Evolutionary conservation across 2,888 invertebrate species (phyloP).

Genomic region (Conistra vaccinii): DNA sequence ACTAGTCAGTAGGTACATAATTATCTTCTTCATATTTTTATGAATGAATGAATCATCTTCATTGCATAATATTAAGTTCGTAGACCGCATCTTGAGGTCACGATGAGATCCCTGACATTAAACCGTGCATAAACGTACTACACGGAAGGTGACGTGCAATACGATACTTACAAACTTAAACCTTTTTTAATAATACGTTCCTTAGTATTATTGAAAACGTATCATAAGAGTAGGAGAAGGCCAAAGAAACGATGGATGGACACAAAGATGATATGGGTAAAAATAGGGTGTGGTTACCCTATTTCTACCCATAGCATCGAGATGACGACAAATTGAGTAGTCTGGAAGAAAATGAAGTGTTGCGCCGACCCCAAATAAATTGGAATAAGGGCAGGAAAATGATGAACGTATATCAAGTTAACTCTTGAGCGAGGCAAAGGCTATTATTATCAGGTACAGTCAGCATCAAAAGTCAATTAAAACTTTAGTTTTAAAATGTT

Average conservation of each 20-base stretch:
- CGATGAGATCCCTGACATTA: slow-evolving; percentile 60
- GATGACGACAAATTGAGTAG: background rate
- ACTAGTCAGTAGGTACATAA: no score
- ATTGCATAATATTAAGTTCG: slow-evolving; percentile 66
- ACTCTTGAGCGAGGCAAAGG: background rate
- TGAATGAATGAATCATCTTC: slow-evolving; percentile 69
- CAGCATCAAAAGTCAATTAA: background rate
- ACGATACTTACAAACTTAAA: background rate
- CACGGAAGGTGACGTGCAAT: slow-evolving; percentile 16
- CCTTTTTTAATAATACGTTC: background rate
- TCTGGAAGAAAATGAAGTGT: background rate
- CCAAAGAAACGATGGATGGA: background rate
- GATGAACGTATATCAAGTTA: no score
- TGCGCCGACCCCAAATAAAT: no score
- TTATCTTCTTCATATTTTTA: background rate
- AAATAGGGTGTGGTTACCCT: no score
- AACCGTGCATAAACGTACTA: slow-evolving; percentile 47
- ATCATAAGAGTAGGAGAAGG: no score
- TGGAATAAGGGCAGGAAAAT: no score
- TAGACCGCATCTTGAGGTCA: slow-evolving; percentile 67
- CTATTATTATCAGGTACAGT: background rate
- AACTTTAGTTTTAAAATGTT: background rate
- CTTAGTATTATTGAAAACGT: background rate
- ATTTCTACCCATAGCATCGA: no score
- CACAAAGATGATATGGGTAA: no score